phyloP scores from a whole-genome alignment of 2,113 vertebrate genomes.

The Misgurnus mizolepis region DNA sequence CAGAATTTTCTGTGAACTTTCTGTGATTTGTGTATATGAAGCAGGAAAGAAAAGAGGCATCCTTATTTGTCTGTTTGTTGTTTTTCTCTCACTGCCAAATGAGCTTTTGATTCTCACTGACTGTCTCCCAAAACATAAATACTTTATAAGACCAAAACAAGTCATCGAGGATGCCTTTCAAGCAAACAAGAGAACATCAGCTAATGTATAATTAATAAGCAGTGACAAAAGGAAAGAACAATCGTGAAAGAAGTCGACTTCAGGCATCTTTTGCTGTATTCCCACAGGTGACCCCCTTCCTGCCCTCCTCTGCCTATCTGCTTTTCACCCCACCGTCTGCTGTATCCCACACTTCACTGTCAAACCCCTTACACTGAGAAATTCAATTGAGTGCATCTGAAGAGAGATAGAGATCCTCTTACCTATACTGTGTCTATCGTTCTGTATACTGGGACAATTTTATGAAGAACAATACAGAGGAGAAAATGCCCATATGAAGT shows the following conservation, averaged over 20 bases:
- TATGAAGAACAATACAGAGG: slow-evolving; percentile 8
- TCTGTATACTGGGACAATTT: neutral
- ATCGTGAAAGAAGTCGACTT: slow-evolving; percentile 73
- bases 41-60: slow-evolving; percentile 59
- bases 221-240: slow-evolving; percentile 77
- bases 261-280: slow-evolving; percentile 68
- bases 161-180: slow-evolving; percentile 66
- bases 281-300: slow-evolving; percentile 65
- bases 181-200: slow-evolving; percentile 66
- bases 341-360: slow-evolving; percentile 63
- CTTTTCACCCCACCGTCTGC: slow-evolving; percentile 57
- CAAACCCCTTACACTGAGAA: slow-evolving; percentile 60
- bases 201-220: slow-evolving; percentile 82
- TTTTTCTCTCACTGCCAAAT: slow-evolving; percentile 45
- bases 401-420: slow-evolving; percentile 43
- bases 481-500: slow-evolving; percentile 22
- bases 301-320: slow-evolving; percentile 68
- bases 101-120: slow-evolving; percentile 62
- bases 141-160: slow-evolving; percentile 72
- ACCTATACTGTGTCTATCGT: neutral
- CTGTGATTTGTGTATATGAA: slow-evolving; percentile 51
- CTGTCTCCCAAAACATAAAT: slow-evolving; percentile 66
- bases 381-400: slow-evolving; percentile 64
- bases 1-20: slow-evolving; percentile 53
- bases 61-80: slow-evolving; percentile 65